Evolutionary conservation across 2,888 invertebrate genomes (phyloP).

Genomic region (Cephus rjabovi): DNA sequence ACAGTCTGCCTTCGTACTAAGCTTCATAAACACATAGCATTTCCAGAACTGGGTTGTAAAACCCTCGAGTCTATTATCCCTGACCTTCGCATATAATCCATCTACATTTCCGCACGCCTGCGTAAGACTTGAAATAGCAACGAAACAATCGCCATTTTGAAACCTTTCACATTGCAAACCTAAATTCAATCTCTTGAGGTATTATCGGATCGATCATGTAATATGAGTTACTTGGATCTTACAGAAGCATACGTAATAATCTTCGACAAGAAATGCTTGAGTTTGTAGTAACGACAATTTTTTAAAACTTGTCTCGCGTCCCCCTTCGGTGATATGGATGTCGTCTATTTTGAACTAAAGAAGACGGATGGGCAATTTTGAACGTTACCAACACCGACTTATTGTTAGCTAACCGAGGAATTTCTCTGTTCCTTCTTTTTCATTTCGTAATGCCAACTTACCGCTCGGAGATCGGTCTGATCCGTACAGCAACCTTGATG

Average conservation of each 20-base stretch:
- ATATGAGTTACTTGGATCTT: neutral
- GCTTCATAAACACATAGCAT: neutral
- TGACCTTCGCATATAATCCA: neutral
- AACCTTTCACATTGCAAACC: neutral
- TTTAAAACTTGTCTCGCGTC: neutral
- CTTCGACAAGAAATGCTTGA: neutral
- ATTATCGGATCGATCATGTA: neutral
- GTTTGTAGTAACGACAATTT: neutral
- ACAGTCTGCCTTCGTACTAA: neutral
- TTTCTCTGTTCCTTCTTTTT: neutral
- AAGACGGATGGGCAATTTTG: neutral
- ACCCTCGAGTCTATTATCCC: neutral
- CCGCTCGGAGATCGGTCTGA: conserved; percentile 75
- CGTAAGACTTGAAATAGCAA: neutral
- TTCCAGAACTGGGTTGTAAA: neutral
- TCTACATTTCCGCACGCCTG: neutral
- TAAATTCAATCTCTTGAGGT: neutral
- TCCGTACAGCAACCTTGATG: conserved; percentile 75
- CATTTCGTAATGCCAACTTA: conserved; percentile 54
- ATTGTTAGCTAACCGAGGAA: neutral
- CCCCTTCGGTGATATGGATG: neutral
- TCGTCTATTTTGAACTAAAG: neutral
- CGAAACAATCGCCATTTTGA: neutral
- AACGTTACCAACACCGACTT: neutral
- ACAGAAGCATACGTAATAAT: neutral